phyloP scores from a whole-genome alignment of 2,888 invertebrate species.

The Euproctis similis region DNA sequence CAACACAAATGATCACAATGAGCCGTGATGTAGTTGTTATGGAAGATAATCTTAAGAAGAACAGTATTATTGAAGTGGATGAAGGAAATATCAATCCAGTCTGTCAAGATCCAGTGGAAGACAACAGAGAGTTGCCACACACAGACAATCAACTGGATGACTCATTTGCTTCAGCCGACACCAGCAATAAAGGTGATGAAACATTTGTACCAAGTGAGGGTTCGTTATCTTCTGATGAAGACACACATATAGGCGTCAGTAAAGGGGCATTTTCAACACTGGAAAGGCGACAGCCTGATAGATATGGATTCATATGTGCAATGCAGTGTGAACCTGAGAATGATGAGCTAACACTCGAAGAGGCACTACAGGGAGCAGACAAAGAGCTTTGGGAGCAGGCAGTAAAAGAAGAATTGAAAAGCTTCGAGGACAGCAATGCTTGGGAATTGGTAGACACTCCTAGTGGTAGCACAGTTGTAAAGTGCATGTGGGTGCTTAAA shows the following conservation, averaged over 20 bases:
- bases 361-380: constrained; percentile 2
- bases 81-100: neutral
- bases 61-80: neutral
- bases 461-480: no score
- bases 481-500: no score
- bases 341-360: no score
- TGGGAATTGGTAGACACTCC: constrained; percentile 17
- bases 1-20: neutral
- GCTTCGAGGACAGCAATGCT: constrained; percentile 15
- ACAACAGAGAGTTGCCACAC: neutral
- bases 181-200: neutral
- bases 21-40: neutral
- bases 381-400: constrained; percentile 12
- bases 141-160: neutral
- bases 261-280: no score
- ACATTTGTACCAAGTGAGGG: neutral
- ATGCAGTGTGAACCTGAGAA: no score
- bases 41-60: neutral
- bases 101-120: neutral
- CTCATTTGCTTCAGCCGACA: no score
- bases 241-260: neutral
- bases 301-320: neutral
- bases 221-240: neutral
- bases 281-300: neutral
- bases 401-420: constrained; percentile 14